Conservation (phyloP, 2,888 invertebrate genomes). For the Falcaria lacertinaria region DNA sequence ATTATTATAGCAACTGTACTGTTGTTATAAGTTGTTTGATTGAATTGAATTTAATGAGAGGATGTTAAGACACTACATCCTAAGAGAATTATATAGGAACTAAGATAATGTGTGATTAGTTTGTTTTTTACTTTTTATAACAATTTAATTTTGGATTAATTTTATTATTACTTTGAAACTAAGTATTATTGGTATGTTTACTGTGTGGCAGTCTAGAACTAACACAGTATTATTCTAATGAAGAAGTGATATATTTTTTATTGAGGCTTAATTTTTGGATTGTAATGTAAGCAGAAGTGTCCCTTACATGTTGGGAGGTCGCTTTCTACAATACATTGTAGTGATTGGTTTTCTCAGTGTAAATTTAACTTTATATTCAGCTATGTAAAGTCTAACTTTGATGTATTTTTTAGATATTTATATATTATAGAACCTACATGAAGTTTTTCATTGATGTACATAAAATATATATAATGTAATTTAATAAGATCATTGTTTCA, state of each 20-base stretch:
- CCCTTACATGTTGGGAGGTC: slow-evolving; percentile 22
- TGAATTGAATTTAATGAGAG: slow-evolving; percentile 65
- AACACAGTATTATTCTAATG: slow-evolving; percentile 54
- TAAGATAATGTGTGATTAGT: slow-evolving; percentile 54
- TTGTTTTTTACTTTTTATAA: slow-evolving; percentile 52
- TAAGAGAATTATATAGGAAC: slow-evolving; percentile 47
- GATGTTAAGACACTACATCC: slow-evolving; percentile 50
- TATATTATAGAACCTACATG: slow-evolving; percentile 34
- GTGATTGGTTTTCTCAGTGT: slow-evolving; percentile 12
- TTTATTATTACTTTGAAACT: slow-evolving; percentile 40
- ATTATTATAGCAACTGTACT: slow-evolving; percentile 61
- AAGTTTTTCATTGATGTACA: slow-evolving; percentile 50
- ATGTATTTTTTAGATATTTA: slow-evolving; percentile 57
- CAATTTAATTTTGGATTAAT: slow-evolving; percentile 45
- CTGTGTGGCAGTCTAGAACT: slow-evolving; percentile 42
- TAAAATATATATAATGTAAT: slow-evolving; percentile 38
- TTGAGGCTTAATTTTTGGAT: slow-evolving; percentile 58
- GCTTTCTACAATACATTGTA: slow-evolving; percentile 10
- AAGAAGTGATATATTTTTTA: slow-evolving; percentile 60
- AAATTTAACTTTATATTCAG: slow-evolving; percentile 17
- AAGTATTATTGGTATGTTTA: slow-evolving; percentile 43
- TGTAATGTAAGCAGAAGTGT: slow-evolving; percentile 19
- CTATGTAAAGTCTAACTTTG: slow-evolving; percentile 41
- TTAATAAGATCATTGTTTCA: slow-evolving; percentile 46
- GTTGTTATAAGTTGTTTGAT: slow-evolving; percentile 74